Evolutionary conservation across 2,888 invertebrate genomes (phyloP).

Genomic region (Trimorus sp.): DNA sequence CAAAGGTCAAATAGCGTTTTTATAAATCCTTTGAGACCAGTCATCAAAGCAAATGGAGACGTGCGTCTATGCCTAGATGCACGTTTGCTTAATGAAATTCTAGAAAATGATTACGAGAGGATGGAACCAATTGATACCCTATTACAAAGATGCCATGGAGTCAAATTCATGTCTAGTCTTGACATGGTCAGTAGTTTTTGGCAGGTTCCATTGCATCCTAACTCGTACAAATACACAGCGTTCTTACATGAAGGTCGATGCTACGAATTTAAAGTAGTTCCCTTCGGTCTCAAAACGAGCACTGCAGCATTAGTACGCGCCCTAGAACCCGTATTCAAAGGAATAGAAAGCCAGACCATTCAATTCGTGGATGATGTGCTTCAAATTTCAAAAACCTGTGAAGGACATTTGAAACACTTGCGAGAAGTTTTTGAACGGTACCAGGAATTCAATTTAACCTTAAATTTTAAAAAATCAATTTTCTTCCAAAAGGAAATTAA

Average conservation of each 20-base stretch:
- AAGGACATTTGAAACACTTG: constrained; percentile 5
- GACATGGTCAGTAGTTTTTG: constrained; percentile 21
- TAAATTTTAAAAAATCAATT: constrained; percentile 17
- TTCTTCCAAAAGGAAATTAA: constrained; percentile 1
- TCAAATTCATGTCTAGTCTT: constrained; percentile 2
- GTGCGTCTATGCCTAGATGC: background rate
- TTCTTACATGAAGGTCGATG: constrained; percentile 16
- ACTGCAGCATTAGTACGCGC: background rate
- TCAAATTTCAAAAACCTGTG: background rate
- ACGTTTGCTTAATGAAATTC: constrained; percentile 5
- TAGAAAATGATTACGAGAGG: constrained; percentile 8
- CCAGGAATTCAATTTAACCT: background rate
- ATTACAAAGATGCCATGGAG: constrained; percentile 8
- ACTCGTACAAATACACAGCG: constrained; percentile 12
- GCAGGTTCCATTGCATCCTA: constrained; percentile 2
- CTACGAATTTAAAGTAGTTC: constrained; percentile 24
- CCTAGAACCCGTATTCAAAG: constrained; percentile 3
- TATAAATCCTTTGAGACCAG: background rate
- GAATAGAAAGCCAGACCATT: background rate
- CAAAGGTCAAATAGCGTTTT: background rate
- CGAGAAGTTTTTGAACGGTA: background rate
- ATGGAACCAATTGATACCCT: constrained; percentile 13
- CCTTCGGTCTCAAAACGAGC: constrained; percentile 16
- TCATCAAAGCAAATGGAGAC: constrained; percentile 1
- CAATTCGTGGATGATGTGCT: constrained; percentile 18